Conservation (phyloP, 2,888 invertebrate genomes). For the Himalopsyche anomala region DNA sequence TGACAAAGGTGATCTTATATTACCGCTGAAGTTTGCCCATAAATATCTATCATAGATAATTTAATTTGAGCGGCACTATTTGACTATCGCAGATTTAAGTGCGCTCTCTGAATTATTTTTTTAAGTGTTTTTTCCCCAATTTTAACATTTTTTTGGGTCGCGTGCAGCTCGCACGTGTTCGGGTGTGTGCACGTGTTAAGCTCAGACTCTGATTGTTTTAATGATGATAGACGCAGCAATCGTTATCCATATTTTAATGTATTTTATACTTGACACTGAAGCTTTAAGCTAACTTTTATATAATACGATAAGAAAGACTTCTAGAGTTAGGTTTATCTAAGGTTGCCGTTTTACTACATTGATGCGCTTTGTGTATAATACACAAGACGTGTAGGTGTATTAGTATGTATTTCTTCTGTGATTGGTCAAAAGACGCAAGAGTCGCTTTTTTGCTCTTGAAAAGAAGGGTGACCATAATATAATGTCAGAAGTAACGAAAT, state of each 20-base stretch:
- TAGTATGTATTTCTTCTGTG: no score
- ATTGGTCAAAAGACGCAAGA: no score
- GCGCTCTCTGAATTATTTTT: slow-evolving; percentile 7
- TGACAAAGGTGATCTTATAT: slow-evolving; percentile 6
- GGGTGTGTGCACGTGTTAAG: not conserved
- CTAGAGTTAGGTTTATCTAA: no score
- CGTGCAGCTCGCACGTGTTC: slow-evolving; percentile 13
- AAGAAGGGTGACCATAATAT: no score
- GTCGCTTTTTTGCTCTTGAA: no score
- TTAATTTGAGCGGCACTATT: not conserved
- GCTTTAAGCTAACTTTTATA: no score
- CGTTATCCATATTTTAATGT: not conserved
- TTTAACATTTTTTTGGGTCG: slow-evolving; percentile 23
- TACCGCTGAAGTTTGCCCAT: not conserved
- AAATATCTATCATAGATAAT: slow-evolving; percentile 12
- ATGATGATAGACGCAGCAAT: not conserved
- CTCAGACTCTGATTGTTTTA: slow-evolving; percentile 14
- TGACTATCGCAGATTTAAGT: slow-evolving; percentile 8
- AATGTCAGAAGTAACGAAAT: no score
- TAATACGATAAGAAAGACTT: no score
- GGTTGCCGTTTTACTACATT: no score
- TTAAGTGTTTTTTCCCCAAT: slow-evolving; percentile 29
- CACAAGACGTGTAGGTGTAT: no score
- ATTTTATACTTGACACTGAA: no score
- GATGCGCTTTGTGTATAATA: no score